Evolutionary conservation across 1,140 invertebrate species (phyloP).

Genomic region (Sitodiplosis mosellana): DNA sequence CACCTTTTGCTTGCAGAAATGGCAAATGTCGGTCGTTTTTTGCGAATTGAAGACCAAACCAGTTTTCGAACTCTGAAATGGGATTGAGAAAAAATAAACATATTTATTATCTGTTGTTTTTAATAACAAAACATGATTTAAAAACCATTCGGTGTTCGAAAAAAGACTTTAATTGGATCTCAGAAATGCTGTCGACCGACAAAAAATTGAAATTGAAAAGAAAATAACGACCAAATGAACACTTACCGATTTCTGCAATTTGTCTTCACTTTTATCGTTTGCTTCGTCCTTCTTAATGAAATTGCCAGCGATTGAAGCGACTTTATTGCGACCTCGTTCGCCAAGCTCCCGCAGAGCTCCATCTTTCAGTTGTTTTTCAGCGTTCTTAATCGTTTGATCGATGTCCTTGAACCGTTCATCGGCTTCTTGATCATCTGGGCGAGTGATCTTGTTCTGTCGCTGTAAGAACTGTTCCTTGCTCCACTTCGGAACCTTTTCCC

Average conservation of each 20-base stretch:
- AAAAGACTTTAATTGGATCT: too few relatives aligned
- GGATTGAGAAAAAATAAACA: constrained; percentile 4
- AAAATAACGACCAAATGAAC: constrained; percentile 7
- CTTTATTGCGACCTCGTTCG: constrained; percentile 57
- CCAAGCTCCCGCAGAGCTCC: constrained; percentile 47
- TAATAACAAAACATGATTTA: too few relatives aligned
- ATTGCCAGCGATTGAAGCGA: constrained; percentile 70
- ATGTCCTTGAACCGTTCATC: constrained; percentile 47
- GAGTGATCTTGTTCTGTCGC: constrained; percentile 56
- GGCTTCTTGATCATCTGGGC: constrained; percentile 36
- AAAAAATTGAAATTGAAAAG: constrained; percentile 4
- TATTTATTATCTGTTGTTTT: background rate
- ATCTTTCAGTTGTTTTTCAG: constrained; percentile 65
- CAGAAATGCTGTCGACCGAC: background rate
- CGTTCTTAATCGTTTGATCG: constrained; percentile 58
- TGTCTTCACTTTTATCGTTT: constrained; percentile 31
- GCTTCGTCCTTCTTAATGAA: constrained; percentile 40
- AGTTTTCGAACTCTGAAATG: constrained; percentile 34
- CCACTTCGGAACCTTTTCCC: constrained; percentile 79
- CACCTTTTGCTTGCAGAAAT: constrained; percentile 72
- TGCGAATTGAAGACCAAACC: constrained; percentile 37
- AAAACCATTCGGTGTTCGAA: too few relatives aligned
- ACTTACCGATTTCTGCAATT: constrained; percentile 43
- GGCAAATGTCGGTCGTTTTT: constrained; percentile 58
- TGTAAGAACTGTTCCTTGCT: constrained; percentile 71